Evolutionary conservation across 2,113 vertebrate genomes (phyloP).

Genomic region (Apodemus sylvaticus): DNA sequence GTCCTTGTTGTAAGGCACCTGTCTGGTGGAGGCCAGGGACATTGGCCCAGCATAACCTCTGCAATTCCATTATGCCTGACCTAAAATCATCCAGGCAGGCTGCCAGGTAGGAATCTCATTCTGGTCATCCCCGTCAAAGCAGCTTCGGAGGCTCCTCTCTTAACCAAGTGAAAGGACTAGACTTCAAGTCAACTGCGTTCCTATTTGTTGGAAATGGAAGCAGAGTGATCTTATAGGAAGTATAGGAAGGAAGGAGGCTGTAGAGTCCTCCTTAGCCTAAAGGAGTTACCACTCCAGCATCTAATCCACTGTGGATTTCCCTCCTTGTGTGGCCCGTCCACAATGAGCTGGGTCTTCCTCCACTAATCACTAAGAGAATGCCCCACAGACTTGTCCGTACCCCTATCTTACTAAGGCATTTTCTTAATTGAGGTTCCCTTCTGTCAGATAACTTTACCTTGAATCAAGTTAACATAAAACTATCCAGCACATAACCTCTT

Average conservation of each 20-base stretch:
- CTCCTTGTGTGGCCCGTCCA: background rate
- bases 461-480: background rate
- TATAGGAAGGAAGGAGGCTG: background rate
- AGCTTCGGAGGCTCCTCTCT: conserved; percentile 66
- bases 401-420: background rate
- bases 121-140: conserved; percentile 70
- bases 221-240: conserved; percentile 42
- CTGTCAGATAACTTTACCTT: background rate
- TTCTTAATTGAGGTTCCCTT: background rate
- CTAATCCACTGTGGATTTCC: conserved; percentile 46
- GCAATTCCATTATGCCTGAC: conserved; percentile 88
- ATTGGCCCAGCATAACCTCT: conserved; percentile 78
- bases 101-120: conserved; percentile 75
- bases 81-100: conserved; percentile 35
- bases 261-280: conserved; percentile 76
- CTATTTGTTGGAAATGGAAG: conserved; percentile 67
- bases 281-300: background rate
- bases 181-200: no score
- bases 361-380: background rate
- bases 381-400: background rate
- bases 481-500: background rate
- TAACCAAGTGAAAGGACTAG: conserved; percentile 48
- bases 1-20: conserved; percentile 90
- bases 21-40: conserved; percentile 85
- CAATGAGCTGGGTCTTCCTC: background rate